Evolutionary conservation across 2,113 vertebrate species (phyloP).

Genomic region (Sclerurus mexicanus): DNA sequence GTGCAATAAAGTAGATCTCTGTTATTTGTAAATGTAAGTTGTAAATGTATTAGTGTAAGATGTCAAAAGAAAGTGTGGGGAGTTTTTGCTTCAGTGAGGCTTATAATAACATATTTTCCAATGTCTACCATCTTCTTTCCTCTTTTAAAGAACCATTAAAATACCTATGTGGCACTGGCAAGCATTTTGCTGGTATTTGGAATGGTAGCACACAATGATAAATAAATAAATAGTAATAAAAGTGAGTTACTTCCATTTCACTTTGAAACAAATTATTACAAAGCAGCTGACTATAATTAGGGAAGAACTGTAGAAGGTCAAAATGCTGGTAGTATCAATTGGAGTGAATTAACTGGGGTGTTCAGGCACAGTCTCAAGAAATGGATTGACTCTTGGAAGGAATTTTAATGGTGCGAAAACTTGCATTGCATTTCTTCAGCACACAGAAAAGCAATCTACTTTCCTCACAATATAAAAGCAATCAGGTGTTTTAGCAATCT

Average conservation of each 20-base stretch:
- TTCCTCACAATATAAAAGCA: conserved; percentile 6
- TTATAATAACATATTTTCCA: background rate
- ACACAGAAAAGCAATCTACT: background rate
- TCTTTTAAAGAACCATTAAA: background rate
- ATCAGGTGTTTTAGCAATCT: conserved; percentile 5
- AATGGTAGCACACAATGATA: background rate
- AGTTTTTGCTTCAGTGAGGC: background rate
- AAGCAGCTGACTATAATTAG: background rate
- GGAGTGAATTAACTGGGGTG: conserved; percentile 15
- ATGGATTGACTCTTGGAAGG: background rate
- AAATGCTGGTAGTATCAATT: background rate
- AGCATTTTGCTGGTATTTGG: background rate
- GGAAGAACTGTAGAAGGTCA: background rate
- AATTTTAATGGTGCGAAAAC: conserved; percentile 22
- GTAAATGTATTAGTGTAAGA: background rate
- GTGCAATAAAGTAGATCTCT: background rate
- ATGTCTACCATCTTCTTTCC: background rate
- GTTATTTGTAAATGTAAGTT: background rate
- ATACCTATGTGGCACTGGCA: background rate
- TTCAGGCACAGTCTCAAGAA: background rate
- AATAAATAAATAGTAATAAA: background rate
- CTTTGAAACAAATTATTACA: background rate
- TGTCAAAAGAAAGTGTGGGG: background rate
- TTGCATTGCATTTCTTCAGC: conserved; percentile 3
- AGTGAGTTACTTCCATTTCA: background rate